A percentile compares a stretch with the other conserved stretches of the same genome.
These are phyloP conservation scores for Semicossyphus pulcher DNA, from an alignment of 2,113 vertebrate species.

Conservation along the genomic window DNA sequence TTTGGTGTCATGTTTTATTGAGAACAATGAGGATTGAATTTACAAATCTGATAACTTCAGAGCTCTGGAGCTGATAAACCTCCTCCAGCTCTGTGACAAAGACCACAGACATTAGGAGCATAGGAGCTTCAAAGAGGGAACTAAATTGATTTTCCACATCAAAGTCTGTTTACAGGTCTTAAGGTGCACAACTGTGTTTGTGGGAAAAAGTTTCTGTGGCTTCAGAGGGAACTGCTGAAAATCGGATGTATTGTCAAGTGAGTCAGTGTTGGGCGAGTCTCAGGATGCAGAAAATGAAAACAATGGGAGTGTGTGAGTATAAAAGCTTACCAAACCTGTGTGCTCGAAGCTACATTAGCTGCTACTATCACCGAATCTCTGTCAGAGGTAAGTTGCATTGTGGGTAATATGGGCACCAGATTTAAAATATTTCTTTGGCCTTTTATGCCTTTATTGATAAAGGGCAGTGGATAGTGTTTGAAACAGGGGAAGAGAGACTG, in stretches of 20 bases:
- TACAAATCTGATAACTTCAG: not conserved
- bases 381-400: too few species aligned
- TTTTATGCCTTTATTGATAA: too few species aligned
- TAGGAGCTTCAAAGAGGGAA: not conserved
- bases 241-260: not conserved
- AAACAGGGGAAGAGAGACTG: too few species aligned
- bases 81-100: not conserved
- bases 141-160: not conserved
- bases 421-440: too few species aligned
- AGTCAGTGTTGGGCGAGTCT: not conserved
- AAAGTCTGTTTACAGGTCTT: not conserved
- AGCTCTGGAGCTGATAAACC: not conserved
- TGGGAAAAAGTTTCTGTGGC: not conserved
- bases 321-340: too few species aligned
- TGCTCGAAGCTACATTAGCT: too few species aligned
- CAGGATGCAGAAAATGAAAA: not conserved
- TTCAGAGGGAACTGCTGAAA: not conserved
- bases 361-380: too few species aligned
- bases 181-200: not conserved
- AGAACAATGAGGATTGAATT: constrained; percentile 28
- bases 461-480: too few species aligned
- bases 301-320: too few species aligned
- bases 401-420: too few species aligned
- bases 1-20: not conserved
- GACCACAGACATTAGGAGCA: not conserved